phyloP scores from a whole-genome alignment of 2,888 invertebrate genomes.

The Crepidodera aurea region DNA sequence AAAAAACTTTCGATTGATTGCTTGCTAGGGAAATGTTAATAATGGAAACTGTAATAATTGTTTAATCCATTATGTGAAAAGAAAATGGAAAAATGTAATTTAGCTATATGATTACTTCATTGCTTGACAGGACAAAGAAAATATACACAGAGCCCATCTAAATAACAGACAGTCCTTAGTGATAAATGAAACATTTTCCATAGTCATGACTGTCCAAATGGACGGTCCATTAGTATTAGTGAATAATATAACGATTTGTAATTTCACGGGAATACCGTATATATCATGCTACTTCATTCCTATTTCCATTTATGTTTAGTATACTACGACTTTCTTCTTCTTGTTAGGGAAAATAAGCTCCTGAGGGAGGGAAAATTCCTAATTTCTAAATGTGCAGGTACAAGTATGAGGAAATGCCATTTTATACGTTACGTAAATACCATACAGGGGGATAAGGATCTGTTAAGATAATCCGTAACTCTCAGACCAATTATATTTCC shows the following conservation, averaged over 20 bases:
- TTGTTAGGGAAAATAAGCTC: conserved; percentile 12
- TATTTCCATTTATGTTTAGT: conserved; percentile 9
- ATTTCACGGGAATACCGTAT: conserved; percentile 31
- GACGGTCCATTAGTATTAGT: conserved; percentile 33
- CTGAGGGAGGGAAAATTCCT: background rate
- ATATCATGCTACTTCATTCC: background rate
- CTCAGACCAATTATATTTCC: too few species aligned
- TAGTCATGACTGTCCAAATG: conserved; percentile 25
- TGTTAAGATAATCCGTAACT: too few species aligned
- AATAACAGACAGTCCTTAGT: conserved; percentile 13
- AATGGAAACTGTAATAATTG: too few species aligned
- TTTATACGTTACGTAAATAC: too few species aligned
- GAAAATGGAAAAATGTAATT: too few species aligned
- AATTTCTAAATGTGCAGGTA: background rate
- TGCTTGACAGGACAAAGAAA: background rate
- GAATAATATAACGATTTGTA: conserved; percentile 37
- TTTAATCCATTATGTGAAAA: background rate
- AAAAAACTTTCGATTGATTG: too few species aligned
- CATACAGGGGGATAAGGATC: too few species aligned
- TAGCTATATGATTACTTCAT: conserved; percentile 7
- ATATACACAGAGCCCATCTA: background rate
- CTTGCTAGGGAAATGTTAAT: too few species aligned
- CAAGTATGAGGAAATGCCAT: too few species aligned
- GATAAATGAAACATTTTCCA: conserved; percentile 29
- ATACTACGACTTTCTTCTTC: conserved; percentile 2